These are phyloP conservation scores for Theretra japonica DNA, from an alignment of 2,888 invertebrate genomes.

Conservation along the genomic window DNA sequence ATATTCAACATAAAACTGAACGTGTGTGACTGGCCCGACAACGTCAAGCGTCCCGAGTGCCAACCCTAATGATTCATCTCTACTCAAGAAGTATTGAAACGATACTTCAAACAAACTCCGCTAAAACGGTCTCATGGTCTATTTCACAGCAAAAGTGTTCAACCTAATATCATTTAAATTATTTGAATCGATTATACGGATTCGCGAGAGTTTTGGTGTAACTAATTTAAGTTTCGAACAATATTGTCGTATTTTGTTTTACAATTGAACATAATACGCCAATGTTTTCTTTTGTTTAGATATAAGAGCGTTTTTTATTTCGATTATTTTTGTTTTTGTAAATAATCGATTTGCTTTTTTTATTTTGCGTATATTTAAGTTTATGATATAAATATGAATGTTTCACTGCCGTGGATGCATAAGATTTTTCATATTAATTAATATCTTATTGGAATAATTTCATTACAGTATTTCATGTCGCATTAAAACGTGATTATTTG, in stretches of 20 bases:
- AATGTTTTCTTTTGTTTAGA: conserved; percentile 48
- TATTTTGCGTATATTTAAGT: conserved; percentile 2
- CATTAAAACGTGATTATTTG: not conserved
- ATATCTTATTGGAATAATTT: not conserved
- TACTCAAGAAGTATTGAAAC: conserved; percentile 13
- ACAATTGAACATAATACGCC: conserved; percentile 54
- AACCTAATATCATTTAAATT: not conserved
- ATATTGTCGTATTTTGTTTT: conserved; percentile 63
- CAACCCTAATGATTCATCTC: conserved; percentile 16
- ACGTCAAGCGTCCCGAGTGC: conserved; percentile 87
- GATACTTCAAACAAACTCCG: conserved; percentile 12
- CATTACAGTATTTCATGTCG: not conserved
- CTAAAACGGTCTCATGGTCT: conserved; percentile 3
- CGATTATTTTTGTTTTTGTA: conserved; percentile 19
- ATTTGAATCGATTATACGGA: not conserved
- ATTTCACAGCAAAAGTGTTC: conserved; percentile 40
- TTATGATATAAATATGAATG: not conserved
- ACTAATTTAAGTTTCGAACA: conserved; percentile 35
- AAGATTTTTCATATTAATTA: too few relatives aligned
- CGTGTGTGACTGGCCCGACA: conserved; percentile 93
- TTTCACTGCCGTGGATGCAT: not conserved
- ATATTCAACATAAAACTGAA: conserved; percentile 89
- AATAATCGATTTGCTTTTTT: conserved; percentile 16
- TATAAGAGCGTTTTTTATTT: conserved; percentile 2
- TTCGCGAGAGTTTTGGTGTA: not conserved